phyloP scores from a whole-genome alignment of 2,888 invertebrate species.

The Papilio elwesi region DNA sequence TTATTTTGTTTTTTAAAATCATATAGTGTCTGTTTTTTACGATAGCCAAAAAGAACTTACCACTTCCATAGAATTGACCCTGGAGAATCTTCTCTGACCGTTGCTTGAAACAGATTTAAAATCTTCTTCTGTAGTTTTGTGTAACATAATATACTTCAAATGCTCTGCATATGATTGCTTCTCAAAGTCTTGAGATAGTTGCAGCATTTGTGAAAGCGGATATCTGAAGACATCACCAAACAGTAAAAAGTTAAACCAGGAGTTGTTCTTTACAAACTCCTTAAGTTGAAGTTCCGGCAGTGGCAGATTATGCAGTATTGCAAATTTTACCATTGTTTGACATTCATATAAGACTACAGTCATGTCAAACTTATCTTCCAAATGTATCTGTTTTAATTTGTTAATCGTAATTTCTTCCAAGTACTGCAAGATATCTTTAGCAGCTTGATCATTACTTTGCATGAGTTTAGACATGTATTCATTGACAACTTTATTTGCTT shows the following conservation, averaged over 20 bases:
- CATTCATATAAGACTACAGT: constrained; percentile 80
- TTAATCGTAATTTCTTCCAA: constrained; percentile 75
- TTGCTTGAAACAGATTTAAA: constrained; percentile 63
- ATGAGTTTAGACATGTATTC: constrained; percentile 74
- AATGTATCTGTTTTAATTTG: constrained; percentile 56
- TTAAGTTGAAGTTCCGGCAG: constrained; percentile 85
- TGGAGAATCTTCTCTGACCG: constrained; percentile 66
- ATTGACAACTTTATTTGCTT: constrained; percentile 69
- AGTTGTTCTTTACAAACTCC: constrained; percentile 84
- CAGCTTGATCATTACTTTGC: constrained; percentile 71
- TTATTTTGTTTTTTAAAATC: too few relatives aligned
- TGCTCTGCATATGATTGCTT: constrained; percentile 85
- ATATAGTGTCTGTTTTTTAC: neutral
- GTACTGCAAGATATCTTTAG: constrained; percentile 66
- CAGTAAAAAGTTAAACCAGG: constrained; percentile 89
- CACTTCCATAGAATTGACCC: constrained; percentile 71
- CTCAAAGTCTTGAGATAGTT: constrained; percentile 83
- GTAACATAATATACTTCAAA: constrained; percentile 80
- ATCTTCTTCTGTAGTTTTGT: constrained; percentile 73
- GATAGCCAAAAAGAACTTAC: constrained; percentile 56
- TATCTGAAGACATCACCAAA: constrained; percentile 88
- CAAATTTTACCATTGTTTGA: constrained; percentile 85
- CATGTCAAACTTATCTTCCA: constrained; percentile 67
- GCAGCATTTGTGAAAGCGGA: constrained; percentile 85
- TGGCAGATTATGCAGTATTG: constrained; percentile 81